Evolutionary conservation across 2,888 invertebrate species (phyloP), one percentile per base, ranked within the genome.

Genomic region (Cyrtodaria siliqua): DNA sequence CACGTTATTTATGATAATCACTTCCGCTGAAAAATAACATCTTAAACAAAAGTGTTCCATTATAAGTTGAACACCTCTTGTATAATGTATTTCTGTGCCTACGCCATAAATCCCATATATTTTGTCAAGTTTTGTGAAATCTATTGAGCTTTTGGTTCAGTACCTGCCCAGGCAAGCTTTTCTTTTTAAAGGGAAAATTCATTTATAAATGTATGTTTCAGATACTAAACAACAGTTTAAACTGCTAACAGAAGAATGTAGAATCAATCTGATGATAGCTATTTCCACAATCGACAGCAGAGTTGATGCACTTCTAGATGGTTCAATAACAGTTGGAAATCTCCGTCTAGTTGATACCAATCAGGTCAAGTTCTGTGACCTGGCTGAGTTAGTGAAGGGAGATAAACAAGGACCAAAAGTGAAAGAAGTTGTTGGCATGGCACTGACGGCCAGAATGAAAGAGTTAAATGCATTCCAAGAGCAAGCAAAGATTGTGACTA

Each of bases 241-340:
- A 4, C 38, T 74, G 18, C 52, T 77, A 23, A 49, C 53, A n/a
- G 57, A 24, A n/a, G 57, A 55, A 2, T 78, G 78, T 40, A 18
- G 26, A 2, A 27, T 24, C 0, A 24, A 24, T 0, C 33, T 78
- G 23, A 50, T 62, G 4, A n/a, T 61, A 29, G 61, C 69, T 2
- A 57, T 68, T 26, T 61, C 69, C n/a, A 50, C 59, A 2, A 50
- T 78, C 33, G 64, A 78, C 12, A 50, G 38, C n/a, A 52, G 56
- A 12, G 33, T 66, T 9, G 26, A 3, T 1, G 33, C 57, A 2
- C 52, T 78, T 6, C 23, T 69, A 12, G 8, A 33, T 23, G 80
- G 76, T 1, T 26, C 57, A 0, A 42, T 80, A 0, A 57, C 56
- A 9, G 38, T 80, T 44, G 63, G 47, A 23, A 47, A 72, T 20